These are phyloP conservation scores for Oreamnos americanus DNA, from an alignment of 2,113 vertebrate species.

Conservation along the genomic window DNA sequence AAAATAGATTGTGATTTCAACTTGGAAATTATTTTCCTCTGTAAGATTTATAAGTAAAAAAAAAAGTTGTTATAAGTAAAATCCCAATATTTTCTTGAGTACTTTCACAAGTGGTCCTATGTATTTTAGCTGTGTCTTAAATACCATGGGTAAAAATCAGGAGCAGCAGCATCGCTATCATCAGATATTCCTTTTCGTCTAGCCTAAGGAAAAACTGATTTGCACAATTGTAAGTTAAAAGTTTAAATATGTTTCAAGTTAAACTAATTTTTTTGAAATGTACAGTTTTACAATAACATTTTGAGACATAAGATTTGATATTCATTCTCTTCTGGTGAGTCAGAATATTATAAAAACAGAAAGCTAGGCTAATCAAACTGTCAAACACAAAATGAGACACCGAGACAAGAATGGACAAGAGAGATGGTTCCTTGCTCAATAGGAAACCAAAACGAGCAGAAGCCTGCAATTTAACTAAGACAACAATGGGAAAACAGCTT, in stretches of 20 bases:
- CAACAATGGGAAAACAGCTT: background rate
- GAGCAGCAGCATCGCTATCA: background rate
- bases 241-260: background rate
- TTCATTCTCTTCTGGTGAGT: background rate
- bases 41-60: background rate
- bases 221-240: background rate
- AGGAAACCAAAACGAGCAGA: background rate
- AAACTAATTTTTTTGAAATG: background rate
- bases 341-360: constrained; percentile 27
- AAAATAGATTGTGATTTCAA: background rate
- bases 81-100: background rate
- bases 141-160: background rate
- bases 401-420: constrained; percentile 34
- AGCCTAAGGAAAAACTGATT: background rate
- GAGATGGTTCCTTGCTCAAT: background rate
- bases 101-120: background rate
- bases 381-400: background rate
- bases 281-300: background rate
- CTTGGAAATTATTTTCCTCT: background rate
- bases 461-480: background rate
- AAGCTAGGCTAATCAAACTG: background rate
- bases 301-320: background rate
- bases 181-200: background rate
- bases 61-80: background rate
- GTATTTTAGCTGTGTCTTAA: background rate